Conservation (phyloP, 1,140 invertebrate genomes). For the Cylas formicarius region DNA sequence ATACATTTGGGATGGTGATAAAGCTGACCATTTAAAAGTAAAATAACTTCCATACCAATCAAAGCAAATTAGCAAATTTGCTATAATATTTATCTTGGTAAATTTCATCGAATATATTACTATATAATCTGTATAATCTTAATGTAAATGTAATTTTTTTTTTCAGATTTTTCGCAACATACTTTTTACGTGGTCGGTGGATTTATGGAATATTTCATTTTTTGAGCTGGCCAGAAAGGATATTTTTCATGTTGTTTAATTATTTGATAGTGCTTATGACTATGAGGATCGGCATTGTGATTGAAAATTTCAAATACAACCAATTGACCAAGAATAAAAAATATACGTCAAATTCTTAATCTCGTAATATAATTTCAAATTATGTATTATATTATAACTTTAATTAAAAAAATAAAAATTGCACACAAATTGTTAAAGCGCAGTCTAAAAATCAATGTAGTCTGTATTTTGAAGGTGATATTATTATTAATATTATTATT, state of each 20-base stretch:
- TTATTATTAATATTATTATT: too few species aligned
- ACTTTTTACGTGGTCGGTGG: slow-evolving; percentile 12
- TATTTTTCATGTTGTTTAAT: slow-evolving; percentile 7
- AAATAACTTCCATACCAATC: neutral
- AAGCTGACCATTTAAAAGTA: too few species aligned
- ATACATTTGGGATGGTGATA: too few species aligned
- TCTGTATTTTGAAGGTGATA: too few species aligned
- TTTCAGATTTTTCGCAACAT: slow-evolving; percentile 14
- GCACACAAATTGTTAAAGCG: too few species aligned
- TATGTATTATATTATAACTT: too few species aligned
- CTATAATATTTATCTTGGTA: slow-evolving; percentile 1
- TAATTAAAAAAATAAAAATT: too few species aligned
- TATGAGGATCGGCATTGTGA: slow-evolving; percentile 11
- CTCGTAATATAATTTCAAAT: too few species aligned
- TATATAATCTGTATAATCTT: neutral
- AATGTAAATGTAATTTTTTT: neutral
- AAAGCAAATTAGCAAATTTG: neutral
- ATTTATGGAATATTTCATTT: slow-evolving; percentile 15
- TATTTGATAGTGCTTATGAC: slow-evolving; percentile 10
- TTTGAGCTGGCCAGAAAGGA: slow-evolving; percentile 17
- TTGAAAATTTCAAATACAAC: slow-evolving; percentile 14
- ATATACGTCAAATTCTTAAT: too few species aligned
- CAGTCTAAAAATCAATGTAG: too few species aligned
- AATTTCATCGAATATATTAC: too few species aligned
- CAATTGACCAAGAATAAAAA: too few species aligned